Percentiles rank a stretch among this genome's conserved stretches.
phyloP scores from a whole-genome alignment of 2,113 vertebrate species.

The Philantomba maxwellii region DNA sequence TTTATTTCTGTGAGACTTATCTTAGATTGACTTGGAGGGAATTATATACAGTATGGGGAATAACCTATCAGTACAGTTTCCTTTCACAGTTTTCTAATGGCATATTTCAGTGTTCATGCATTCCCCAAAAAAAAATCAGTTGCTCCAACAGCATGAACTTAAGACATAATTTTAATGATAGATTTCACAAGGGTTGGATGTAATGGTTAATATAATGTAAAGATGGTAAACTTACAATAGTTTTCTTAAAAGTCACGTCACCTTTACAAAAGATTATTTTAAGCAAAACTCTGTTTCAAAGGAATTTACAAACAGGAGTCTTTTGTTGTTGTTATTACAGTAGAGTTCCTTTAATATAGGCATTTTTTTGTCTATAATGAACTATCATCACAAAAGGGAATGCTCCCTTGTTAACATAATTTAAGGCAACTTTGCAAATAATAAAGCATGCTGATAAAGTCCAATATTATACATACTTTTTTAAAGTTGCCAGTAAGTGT shows the following conservation, averaged over 20 bases:
- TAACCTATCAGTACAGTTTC: not conserved
- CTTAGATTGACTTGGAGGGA: not conserved
- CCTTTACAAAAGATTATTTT: constrained; percentile 44
- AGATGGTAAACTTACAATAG: not conserved
- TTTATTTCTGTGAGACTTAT: constrained; percentile 10
- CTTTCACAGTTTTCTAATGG: not conserved
- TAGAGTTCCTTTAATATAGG: constrained; percentile 10
- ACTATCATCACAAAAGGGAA: constrained; percentile 4
- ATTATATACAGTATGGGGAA: not conserved
- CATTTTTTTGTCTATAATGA: constrained; percentile 11
- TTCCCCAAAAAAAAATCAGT: constrained; percentile 39
- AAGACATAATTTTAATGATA: constrained; percentile 56
- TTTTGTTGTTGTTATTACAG: constrained; percentile 15
- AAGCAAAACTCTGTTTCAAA: constrained; percentile 56
- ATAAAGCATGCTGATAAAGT: constrained; percentile 30
- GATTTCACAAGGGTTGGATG: not conserved
- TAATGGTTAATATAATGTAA: constrained; percentile 26
- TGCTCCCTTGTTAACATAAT: not conserved
- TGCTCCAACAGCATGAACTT: not conserved
- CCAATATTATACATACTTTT: not conserved
- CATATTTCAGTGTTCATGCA: not conserved
- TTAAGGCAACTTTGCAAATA: constrained; percentile 24
- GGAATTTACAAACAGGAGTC: constrained; percentile 32
- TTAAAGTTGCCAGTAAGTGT: not conserved
- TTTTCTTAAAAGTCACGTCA: constrained; percentile 33